phyloP scores from a whole-genome alignment of 2,888 invertebrate species.

The Diaperis boleti region DNA sequence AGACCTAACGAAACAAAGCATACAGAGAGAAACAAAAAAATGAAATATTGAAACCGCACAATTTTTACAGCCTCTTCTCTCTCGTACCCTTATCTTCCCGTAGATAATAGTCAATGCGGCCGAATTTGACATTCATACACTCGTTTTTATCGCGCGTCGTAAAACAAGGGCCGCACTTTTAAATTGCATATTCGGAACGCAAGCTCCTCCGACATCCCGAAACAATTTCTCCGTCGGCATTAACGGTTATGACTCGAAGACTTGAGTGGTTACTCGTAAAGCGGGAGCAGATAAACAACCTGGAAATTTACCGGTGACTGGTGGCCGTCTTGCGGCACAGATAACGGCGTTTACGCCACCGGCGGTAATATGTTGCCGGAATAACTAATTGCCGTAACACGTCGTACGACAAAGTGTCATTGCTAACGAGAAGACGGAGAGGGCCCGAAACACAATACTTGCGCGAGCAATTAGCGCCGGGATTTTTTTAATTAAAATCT shows the following conservation, averaged over 20 bases:
- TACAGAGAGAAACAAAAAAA: no score
- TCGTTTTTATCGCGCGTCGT: conserved; percentile 10
- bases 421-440: no score
- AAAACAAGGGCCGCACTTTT: conserved; percentile 8
- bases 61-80: conserved; percentile 5
- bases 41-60: conserved; percentile 4
- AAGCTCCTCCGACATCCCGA: conserved; percentile 32
- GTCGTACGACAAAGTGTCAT: neutral
- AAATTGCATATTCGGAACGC: conserved; percentile 23
- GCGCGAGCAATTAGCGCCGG: neutral
- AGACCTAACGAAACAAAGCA: no score
- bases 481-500: conserved; percentile 8
- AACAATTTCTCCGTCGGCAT: conserved; percentile 44
- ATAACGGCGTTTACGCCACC: conserved; percentile 36
- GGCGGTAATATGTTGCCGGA: conserved; percentile 39
- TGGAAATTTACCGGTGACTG: conserved; percentile 45
- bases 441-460: neutral
- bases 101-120: conserved; percentile 19
- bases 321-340: conserved; percentile 40
- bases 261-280: conserved; percentile 44
- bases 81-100: conserved; percentile 10
- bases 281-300: conserved; percentile 44
- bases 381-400: conserved; percentile 28
- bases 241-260: conserved; percentile 40
- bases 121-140: conserved; percentile 25